phyloP scores from a whole-genome alignment of 2,113 vertebrate genomes.

The Pampusana beccarii region DNA sequence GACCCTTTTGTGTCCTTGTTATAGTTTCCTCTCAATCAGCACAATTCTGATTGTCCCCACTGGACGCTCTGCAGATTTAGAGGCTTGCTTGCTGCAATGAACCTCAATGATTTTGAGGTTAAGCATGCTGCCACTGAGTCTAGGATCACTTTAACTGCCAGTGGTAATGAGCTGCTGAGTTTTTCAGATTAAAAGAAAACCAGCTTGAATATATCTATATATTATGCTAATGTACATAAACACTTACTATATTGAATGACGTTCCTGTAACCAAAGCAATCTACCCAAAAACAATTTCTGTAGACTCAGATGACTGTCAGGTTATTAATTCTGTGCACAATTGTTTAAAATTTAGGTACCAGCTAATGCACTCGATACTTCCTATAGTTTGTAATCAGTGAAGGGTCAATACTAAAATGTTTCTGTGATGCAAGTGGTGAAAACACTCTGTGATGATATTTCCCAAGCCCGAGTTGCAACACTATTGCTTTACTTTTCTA shows the following conservation, averaged over 20 bases:
- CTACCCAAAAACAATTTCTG: not conserved
- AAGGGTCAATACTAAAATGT: conserved; percentile 2
- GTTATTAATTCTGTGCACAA: not conserved
- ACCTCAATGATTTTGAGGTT: conserved; percentile 56
- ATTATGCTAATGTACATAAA: conserved; percentile 16
- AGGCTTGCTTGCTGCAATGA: conserved; percentile 34
- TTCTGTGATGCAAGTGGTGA: not conserved
- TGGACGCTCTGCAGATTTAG: conserved; percentile 3
- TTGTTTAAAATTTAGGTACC: not conserved
- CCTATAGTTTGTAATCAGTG: not conserved
- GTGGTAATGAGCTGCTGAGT: conserved; percentile 47
- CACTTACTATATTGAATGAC: not conserved
- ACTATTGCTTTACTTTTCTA: not conserved
- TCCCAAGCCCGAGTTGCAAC: not conserved
- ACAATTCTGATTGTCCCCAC: conserved; percentile 39
- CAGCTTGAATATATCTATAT: not conserved
- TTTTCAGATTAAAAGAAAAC: conserved; percentile 53
- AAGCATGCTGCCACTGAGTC: conserved; percentile 39
- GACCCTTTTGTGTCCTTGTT: conserved; percentile 31
- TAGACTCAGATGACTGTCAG: not conserved
- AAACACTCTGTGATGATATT: not conserved
- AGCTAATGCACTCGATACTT: not conserved
- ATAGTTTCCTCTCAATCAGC: conserved; percentile 31
- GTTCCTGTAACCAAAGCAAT: not conserved
- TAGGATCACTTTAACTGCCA: conserved; percentile 36